A percentile compares a stretch with the other conserved stretches of the same genome.
Conservation (phyloP, 2,797 vertebrate genomes). For the Sebastes vulpes region DNA sequence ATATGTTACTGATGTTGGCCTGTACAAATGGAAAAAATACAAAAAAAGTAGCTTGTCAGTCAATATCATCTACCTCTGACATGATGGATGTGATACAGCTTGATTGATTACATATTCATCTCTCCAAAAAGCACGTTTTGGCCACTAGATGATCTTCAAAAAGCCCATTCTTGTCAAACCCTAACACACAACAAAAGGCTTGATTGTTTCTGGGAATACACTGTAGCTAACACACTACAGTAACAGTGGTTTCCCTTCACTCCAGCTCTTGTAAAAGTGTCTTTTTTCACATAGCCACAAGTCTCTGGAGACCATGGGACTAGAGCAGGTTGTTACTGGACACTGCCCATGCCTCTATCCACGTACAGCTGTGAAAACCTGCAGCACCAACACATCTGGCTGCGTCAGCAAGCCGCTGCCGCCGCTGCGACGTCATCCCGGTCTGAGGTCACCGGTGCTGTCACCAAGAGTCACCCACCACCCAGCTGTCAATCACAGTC, state of each 20-base stretch:
- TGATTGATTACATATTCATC: neutral
- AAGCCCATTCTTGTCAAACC: neutral
- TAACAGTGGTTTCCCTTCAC: constrained; percentile 17
- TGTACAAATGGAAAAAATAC: neutral
- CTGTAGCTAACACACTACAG: neutral
- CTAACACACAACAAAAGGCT: neutral
- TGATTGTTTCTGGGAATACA: neutral
- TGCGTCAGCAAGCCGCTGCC: neutral
- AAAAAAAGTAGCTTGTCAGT: neutral
- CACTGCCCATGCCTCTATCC: constrained; percentile 41
- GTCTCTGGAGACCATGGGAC: constrained; percentile 10
- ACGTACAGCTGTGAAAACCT: constrained; percentile 70
- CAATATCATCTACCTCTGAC: neutral
- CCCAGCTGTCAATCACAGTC: constrained; percentile 44
- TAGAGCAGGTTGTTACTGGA: constrained; percentile 69
- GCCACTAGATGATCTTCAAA: neutral
- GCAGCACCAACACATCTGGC: constrained; percentile 59
- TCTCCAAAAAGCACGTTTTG: neutral
- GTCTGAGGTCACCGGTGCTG: constrained; percentile 55
- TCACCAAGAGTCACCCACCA: constrained; percentile 37
- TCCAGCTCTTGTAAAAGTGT: constrained; percentile 2
- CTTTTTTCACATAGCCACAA: neutral
- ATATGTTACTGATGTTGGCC: neutral
- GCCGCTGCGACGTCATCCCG: constrained; percentile 13
- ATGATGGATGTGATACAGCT: neutral